phyloP scores from a whole-genome alignment of 1,140 invertebrate genomes.

The Drosophila baimaii region DNA sequence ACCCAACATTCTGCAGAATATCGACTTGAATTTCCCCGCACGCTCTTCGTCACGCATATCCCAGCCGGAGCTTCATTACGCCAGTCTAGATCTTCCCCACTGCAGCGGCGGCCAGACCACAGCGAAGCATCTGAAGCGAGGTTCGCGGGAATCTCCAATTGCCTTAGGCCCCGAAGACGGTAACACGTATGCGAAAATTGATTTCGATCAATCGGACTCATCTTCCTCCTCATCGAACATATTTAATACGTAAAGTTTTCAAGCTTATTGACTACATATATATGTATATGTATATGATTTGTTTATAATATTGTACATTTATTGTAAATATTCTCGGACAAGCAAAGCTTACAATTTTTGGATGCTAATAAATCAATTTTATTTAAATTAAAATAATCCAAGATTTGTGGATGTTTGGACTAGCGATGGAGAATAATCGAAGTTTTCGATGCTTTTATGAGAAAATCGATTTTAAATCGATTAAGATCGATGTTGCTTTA shows the following conservation, averaged over 20 bases:
- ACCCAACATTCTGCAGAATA: conserved; percentile 26
- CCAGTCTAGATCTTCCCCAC: conserved; percentile 87
- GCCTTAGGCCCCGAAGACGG: conserved; percentile 83
- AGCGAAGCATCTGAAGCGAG: conserved; percentile 70
- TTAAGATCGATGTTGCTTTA: no score
- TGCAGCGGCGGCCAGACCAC: conserved; percentile 60
- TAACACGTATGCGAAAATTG: conserved; percentile 89
- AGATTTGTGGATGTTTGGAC: not conserved
- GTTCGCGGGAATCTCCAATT: conserved; percentile 72
- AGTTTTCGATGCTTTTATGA: no score
- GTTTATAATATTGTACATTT: conserved; percentile 54
- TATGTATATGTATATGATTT: conserved; percentile 37
- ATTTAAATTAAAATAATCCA: conserved; percentile 33
- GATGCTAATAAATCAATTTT: conserved; percentile 54
- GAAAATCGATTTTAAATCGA: no score
- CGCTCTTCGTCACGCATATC: conserved; percentile 85
- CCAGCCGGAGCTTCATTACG: conserved; percentile 87
- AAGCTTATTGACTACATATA: conserved; percentile 18
- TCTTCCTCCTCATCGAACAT: conserved; percentile 80
- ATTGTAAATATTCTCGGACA: conserved; percentile 54
- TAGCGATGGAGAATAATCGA: no score
- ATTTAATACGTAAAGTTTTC: conserved; percentile 66
- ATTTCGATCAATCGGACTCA: conserved; percentile 87
- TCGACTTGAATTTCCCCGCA: conserved; percentile 50
- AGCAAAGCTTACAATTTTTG: conserved; percentile 46